A percentile compares a stretch with the other conserved stretches of the same genome.
Evolutionary conservation across 2,797 vertebrate species (phyloP).

Genomic region (Phylloscopus collybita): DNA sequence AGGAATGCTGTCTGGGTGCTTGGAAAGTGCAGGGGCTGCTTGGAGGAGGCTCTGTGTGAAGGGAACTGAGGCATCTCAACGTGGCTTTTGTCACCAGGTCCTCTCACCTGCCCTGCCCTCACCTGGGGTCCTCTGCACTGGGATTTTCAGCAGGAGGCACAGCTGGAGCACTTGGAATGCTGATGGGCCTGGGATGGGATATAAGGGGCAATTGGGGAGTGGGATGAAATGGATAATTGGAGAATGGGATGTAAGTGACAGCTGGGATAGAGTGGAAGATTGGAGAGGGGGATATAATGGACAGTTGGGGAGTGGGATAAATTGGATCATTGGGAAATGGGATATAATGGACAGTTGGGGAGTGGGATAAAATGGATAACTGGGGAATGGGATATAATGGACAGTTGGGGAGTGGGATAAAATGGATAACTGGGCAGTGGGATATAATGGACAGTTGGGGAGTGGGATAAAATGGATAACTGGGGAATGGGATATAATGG

Average conservation of each 20-base stretch:
- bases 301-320: accelerated
- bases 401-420: accelerated
- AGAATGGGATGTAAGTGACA: background rate
- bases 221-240: background rate
- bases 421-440: accelerated
- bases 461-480: accelerated
- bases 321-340: accelerated
- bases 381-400: accelerated
- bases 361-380: accelerated
- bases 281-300: background rate
- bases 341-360: accelerated
- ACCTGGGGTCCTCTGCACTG: background rate
- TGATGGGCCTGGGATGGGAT: background rate
- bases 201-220: accelerated
- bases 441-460: accelerated
- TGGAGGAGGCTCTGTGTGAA: background rate
- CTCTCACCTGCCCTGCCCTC: background rate
- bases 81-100: background rate
- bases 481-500: accelerated
- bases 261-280: background rate
- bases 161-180: background rate
- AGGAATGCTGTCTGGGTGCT: conserved; percentile 18
- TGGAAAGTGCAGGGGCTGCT: background rate
- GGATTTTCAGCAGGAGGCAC: background rate
- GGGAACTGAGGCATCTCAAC: background rate